These are phyloP conservation scores for Nettapus auritus DNA, from an alignment of 2,113 vertebrate species.

Conservation along the genomic window DNA sequence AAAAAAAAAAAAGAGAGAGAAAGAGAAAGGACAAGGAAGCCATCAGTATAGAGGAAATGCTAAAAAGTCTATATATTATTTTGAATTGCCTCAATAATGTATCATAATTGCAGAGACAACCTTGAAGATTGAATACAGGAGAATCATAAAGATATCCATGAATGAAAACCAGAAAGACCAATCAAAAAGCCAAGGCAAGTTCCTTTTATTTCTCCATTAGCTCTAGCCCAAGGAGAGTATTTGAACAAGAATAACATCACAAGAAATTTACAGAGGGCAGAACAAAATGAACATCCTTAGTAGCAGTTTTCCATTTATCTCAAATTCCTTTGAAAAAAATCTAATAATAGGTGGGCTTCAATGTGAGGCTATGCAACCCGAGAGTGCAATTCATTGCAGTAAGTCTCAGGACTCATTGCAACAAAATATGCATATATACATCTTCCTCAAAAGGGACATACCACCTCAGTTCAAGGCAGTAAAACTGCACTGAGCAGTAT, in stretches of 20 bases:
- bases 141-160: conserved; percentile 69
- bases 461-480: background rate
- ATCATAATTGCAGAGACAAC: conserved; percentile 74
- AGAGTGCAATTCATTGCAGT: background rate
- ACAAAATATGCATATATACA: background rate
- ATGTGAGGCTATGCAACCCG: background rate
- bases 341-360: conserved; percentile 11
- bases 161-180: conserved; percentile 69
- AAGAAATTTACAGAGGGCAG: conserved; percentile 29
- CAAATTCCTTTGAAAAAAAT: conserved; percentile 11
- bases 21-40: conserved; percentile 72
- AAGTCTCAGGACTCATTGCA: background rate
- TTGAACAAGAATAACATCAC: conserved; percentile 48
- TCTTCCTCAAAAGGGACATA: background rate
- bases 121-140: conserved; percentile 73
- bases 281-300: background rate
- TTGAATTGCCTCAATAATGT: conserved; percentile 76
- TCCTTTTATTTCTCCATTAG: conserved; percentile 54
- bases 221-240: conserved; percentile 33
- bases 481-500: background rate
- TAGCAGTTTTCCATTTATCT: conserved; percentile 19
- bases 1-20: background rate
- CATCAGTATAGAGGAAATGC: conserved; percentile 74
- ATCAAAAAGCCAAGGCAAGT: conserved; percentile 56
- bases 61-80: conserved; percentile 79